A percentile compares a stretch with the other conserved stretches of the same genome.
Evolutionary conservation across 2,888 invertebrate species (phyloP).

Genomic region (Caenorhabditis macrosperma): DNA sequence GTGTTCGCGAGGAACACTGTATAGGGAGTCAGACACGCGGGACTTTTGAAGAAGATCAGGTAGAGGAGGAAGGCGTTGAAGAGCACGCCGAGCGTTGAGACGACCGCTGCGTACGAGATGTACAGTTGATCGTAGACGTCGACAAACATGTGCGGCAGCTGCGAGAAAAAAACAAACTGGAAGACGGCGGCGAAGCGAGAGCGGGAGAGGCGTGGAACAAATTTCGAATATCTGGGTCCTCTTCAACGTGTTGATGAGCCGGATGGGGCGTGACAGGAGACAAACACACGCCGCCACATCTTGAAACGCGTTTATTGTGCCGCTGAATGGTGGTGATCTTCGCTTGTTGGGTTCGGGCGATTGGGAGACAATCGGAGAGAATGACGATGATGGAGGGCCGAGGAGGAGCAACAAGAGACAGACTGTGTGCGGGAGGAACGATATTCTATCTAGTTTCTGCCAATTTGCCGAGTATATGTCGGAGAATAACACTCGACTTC

Average conservation of each 20-base stretch:
- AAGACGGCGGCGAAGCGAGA: not conserved
- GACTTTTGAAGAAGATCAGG: conserved; percentile 58
- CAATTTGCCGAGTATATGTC: too few species aligned
- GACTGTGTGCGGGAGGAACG: too few species aligned
- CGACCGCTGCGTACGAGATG: conserved; percentile 44
- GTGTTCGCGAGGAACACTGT: conserved; percentile 61
- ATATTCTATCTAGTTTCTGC: too few species aligned
- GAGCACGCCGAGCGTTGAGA: conserved; percentile 42
- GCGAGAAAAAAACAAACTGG: not conserved
- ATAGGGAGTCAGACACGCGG: conserved; percentile 54
- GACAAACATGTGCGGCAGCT: conserved; percentile 34
- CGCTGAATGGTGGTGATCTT: conserved; percentile 23
- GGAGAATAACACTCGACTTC: too few species aligned
- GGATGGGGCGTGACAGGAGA: conserved; percentile 1
- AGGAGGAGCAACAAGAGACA: not conserved
- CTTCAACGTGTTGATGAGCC: conserved; percentile 48
- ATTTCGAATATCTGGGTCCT: conserved; percentile 53
- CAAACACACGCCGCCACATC: conserved; percentile 29
- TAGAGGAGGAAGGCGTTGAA: conserved; percentile 49
- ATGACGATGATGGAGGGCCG: not conserved
- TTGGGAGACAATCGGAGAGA: not conserved
- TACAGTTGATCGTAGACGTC: conserved; percentile 52
- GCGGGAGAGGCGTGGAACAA: conserved; percentile 21
- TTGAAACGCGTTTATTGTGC: conserved; percentile 38
- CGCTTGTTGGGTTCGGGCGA: not conserved